Evolutionary conservation across 2,797 vertebrate genomes (phyloP).

Genomic region (Hypotaenidia okinawae): DNA sequence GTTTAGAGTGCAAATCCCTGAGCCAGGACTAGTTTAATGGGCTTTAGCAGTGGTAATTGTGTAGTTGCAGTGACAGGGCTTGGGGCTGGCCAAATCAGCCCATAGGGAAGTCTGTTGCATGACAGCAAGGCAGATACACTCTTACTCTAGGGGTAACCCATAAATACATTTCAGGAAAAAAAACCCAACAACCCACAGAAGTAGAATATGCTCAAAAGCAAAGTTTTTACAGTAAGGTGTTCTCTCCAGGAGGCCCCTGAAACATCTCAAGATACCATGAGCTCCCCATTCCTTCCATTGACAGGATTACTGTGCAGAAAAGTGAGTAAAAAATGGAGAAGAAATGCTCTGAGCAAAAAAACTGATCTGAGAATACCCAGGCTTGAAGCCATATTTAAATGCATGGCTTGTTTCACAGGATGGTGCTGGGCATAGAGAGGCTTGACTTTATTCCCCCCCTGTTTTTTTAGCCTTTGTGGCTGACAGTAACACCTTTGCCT

Average conservation of each 20-base stretch:
- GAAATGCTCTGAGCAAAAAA: not conserved
- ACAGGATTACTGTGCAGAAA: not conserved
- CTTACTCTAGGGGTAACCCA: not conserved
- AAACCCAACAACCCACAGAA: not conserved
- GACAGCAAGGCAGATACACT: not conserved
- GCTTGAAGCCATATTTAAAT: not conserved
- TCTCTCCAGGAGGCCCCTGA: not conserved
- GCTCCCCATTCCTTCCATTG: not conserved
- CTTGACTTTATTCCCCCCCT: not conserved
- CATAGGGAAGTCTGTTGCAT: not conserved
- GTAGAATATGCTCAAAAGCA: not conserved
- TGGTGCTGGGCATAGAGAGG: not conserved
- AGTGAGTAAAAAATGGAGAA: not conserved
- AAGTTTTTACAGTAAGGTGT: not conserved
- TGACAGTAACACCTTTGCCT: not conserved
- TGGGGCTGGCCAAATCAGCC: not conserved
- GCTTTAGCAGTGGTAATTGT: not conserved
- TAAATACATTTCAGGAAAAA: not conserved
- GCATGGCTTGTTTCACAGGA: not conserved
- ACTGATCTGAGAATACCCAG: not conserved
- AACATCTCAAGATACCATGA: not conserved
- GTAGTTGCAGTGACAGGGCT: not conserved
- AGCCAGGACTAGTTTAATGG: not conserved
- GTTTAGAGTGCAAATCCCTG: not conserved
- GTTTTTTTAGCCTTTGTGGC: not conserved